A percentile compares a stretch with the other conserved stretches of the same genome.
These are phyloP conservation scores for Anas platyrhynchos DNA, from an alignment of 2,113 vertebrate genomes.

Conservation along the genomic window DNA sequence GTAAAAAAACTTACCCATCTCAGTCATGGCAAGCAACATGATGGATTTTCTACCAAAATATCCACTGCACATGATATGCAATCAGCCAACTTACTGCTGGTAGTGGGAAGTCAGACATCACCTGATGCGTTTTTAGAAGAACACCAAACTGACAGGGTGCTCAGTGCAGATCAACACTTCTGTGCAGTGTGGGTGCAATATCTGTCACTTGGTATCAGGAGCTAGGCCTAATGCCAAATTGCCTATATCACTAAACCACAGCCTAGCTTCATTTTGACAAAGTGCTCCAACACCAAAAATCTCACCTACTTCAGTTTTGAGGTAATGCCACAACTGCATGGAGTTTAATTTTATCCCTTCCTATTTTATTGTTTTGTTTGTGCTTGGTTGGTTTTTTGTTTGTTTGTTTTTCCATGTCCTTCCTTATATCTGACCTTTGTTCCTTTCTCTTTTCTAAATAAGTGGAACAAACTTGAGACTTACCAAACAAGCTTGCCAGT, in stretches of 20 bases:
- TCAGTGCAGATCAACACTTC: rapidly evolving
- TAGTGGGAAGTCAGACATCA: neutral
- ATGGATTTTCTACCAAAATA: neutral
- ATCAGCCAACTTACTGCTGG: neutral
- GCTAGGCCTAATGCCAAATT: rapidly evolving
- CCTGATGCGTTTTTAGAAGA: neutral
- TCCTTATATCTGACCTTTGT: neutral
- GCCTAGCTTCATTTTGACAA: neutral
- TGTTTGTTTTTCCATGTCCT: neutral
- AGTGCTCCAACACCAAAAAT: neutral
- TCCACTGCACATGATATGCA: neutral
- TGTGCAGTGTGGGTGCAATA: rapidly evolving
- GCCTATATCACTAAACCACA: neutral
- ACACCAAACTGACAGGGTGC: neutral
- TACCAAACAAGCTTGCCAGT: neutral
- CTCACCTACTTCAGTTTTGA: neutral
- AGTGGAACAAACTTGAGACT: neutral
- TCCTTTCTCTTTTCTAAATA: neutral
- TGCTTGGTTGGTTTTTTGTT: neutral
- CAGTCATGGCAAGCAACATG: rapidly evolving
- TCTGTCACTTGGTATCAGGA: neutral
- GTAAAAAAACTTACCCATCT: neutral
- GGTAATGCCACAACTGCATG: neutral
- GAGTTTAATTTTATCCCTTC: neutral
- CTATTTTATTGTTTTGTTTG: neutral